A percentile compares a stretch with the other conserved stretches of the same genome.
Conservation (phyloP, 1,140 invertebrate genomes). For the Microplitis demolitor region DNA sequence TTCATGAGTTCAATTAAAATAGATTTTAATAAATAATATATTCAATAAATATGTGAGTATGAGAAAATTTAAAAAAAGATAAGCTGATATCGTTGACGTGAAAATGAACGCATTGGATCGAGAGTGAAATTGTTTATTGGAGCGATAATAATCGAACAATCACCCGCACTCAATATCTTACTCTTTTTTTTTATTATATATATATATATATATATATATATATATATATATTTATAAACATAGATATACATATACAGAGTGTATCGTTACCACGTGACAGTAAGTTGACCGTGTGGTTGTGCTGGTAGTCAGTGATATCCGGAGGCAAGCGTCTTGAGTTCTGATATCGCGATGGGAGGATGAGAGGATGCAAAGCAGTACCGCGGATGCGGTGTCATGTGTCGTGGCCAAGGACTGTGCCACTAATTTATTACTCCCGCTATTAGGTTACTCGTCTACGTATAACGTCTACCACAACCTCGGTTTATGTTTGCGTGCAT, state of each 20-base stretch:
- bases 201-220: neutral
- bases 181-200: neutral
- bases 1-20: neutral
- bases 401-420: neutral
- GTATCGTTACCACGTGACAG: neutral
- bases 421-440: neutral
- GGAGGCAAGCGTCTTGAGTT: too few relatives aligned
- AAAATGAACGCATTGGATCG: neutral
- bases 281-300: neutral
- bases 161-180: neutral
- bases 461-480: neutral
- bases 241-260: neutral
- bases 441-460: neutral
- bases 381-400: neutral
- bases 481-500: too few relatives aligned
- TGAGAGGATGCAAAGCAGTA: neutral
- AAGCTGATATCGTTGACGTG: neutral
- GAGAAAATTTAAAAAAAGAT: neutral
- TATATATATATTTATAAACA: too few relatives aligned
- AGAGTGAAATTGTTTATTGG: slow-evolving; percentile 23
- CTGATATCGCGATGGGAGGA: neutral
- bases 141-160: slow-evolving; percentile 26
- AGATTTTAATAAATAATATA: too few relatives aligned
- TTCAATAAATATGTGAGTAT: neutral
- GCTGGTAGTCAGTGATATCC: neutral